Evolutionary conservation across 1,140 invertebrate genomes (phyloP).

Genomic region (Dryas iulia): DNA sequence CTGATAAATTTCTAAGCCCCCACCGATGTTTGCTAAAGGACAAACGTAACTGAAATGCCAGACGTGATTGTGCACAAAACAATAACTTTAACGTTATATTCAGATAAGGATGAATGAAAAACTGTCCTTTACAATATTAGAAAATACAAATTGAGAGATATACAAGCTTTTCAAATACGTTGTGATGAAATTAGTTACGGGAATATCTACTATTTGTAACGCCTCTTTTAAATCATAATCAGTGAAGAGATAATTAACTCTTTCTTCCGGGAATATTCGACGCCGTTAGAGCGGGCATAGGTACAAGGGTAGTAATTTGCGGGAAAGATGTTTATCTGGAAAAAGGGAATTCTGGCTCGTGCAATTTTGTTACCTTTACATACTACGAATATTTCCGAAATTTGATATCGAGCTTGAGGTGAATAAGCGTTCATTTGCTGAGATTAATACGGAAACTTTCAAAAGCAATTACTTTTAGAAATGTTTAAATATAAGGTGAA

Average conservation of each 20-base stretch:
- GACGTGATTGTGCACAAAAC: constrained; percentile 28
- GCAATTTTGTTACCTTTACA: background rate
- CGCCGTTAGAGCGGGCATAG: background rate
- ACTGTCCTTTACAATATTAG: too few relatives aligned
- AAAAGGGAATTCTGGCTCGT: background rate
- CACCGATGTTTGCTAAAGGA: constrained; percentile 27
- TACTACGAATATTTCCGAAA: too few relatives aligned
- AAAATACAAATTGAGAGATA: background rate
- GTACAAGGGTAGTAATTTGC: background rate
- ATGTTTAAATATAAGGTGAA: background rate
- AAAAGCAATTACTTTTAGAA: background rate
- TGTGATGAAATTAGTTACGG: background rate
- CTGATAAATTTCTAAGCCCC: constrained; percentile 25
- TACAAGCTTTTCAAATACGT: background rate
- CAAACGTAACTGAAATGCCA: constrained; percentile 32
- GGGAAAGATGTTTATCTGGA: background rate
- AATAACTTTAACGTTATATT: constrained; percentile 14
- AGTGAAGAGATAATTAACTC: background rate
- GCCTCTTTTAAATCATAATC: background rate
- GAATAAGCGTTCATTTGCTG: too few relatives aligned
- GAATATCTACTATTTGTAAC: background rate
- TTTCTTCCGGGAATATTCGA: background rate
- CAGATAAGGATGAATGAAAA: background rate
- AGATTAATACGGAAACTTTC: too few relatives aligned
- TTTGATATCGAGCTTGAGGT: too few relatives aligned